A percentile compares a stretch with the other conserved stretches of the same genome.
Conservation (phyloP, 2,888 invertebrate species). For the Rhamphomyia laevipes region DNA sequence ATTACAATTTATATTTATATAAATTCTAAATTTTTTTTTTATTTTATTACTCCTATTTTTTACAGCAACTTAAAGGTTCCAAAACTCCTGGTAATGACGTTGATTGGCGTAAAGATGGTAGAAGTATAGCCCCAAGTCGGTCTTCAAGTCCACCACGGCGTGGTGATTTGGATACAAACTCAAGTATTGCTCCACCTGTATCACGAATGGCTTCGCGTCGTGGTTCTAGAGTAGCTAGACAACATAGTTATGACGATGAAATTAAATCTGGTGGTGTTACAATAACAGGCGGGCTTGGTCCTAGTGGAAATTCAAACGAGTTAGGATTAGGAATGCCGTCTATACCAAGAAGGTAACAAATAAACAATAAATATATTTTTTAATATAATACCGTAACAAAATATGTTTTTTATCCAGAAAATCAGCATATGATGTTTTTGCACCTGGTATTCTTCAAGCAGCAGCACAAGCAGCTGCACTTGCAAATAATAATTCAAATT, state of each 20-base stretch:
- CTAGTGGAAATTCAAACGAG: constrained; percentile 32
- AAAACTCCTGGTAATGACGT: constrained; percentile 41
- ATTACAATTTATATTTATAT: not conserved
- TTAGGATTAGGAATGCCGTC: constrained; percentile 56
- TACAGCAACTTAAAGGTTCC: constrained; percentile 50
- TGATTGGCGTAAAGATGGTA: constrained; percentile 45
- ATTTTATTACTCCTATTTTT: not conserved
- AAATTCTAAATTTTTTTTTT: not conserved
- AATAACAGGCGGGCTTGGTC: constrained; percentile 16
- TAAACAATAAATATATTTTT: not conserved
- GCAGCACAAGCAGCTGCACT: constrained; percentile 31
- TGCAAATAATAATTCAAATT: constrained; percentile 30
- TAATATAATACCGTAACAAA: not conserved
- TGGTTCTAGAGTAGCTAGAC: constrained; percentile 54
- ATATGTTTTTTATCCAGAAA: constrained; percentile 21
- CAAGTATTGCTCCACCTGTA: constrained; percentile 27
- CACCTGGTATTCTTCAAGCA: constrained; percentile 45
- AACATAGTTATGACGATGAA: constrained; percentile 79
- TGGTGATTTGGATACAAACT: constrained; percentile 23
- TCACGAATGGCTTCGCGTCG: constrained; percentile 42
- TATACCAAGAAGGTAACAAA: constrained; percentile 57
- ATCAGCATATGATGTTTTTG: constrained; percentile 76
- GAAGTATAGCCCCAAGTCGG: constrained; percentile 51
- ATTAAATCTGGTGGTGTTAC: constrained; percentile 36
- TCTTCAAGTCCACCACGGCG: constrained; percentile 46